These are phyloP conservation scores for Hydropsyche betteni DNA, from an alignment of 2,888 invertebrate species.

Conservation along the genomic window DNA sequence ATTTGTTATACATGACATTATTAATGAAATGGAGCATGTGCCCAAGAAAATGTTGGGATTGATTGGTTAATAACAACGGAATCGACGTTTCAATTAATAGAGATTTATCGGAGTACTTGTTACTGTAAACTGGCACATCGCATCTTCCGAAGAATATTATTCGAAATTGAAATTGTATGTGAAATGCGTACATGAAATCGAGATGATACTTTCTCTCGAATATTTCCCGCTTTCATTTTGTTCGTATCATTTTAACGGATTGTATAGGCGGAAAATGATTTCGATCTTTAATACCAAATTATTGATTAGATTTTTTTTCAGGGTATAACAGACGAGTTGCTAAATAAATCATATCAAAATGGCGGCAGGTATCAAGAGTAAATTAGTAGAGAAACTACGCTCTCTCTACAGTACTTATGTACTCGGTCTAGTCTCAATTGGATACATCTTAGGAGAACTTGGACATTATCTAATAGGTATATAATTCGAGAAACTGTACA, in stretches of 20 bases:
- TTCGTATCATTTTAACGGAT: background rate
- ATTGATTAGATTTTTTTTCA: background rate
- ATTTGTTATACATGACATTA: conserved; percentile 27
- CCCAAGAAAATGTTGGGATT: background rate
- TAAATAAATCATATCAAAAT: conserved; percentile 29
- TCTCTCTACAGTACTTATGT: conserved; percentile 82
- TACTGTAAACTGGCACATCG: too few relatives aligned
- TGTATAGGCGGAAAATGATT: background rate
- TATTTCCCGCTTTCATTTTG: too few relatives aligned
- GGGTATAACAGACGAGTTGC: conserved; percentile 26
- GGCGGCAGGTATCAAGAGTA: conserved; percentile 53
- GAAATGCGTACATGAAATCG: too few relatives aligned
- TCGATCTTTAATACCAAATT: background rate
- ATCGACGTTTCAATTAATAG: background rate
- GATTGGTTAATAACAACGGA: background rate
- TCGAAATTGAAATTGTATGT: too few relatives aligned
- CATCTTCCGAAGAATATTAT: too few relatives aligned
- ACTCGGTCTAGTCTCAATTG: conserved; percentile 79
- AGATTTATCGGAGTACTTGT: background rate
- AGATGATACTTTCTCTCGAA: too few relatives aligned
- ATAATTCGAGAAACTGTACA: conserved; percentile 48
- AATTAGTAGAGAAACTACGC: conserved; percentile 68
- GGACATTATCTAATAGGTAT: conserved; percentile 87
- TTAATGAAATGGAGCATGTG: conserved; percentile 32
- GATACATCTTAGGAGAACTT: conserved; percentile 86